Evolutionary conservation across 64 coral and sea anemone genomes (phyloP).

Genomic region (Montipora efflorescens): DNA sequence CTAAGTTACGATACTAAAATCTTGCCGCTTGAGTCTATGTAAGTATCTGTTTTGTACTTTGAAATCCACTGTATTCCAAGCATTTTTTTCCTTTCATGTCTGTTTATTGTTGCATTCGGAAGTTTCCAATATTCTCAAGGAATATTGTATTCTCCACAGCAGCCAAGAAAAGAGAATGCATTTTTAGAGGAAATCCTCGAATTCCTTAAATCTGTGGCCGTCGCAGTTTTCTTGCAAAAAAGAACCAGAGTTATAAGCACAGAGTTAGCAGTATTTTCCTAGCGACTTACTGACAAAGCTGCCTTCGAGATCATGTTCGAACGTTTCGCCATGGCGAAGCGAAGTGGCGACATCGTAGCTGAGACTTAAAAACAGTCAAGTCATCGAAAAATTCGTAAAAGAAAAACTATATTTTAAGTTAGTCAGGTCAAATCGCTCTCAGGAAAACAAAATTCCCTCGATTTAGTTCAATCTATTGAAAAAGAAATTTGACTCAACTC

Average conservation of each 20-base stretch:
- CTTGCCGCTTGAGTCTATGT: background rate
- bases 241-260: background rate
- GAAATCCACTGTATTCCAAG: background rate
- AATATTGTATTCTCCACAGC: conserved; percentile 44
- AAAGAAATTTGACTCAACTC: background rate
- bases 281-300: background rate
- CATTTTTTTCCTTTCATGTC: conserved; percentile 18
- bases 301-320: background rate
- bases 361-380: background rate
- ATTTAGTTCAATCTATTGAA: background rate
- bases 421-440: too few species aligned
- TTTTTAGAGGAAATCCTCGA: background rate
- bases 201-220: background rate
- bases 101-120: background rate
- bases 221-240: background rate
- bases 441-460: too few species aligned
- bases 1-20: background rate
- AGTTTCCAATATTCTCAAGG: conserved; percentile 30
- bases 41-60: background rate
- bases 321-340: background rate
- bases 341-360: background rate
- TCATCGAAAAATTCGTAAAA: too few species aligned
- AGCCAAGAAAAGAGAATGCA: background rate
- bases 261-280: background rate
- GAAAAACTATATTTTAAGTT: too few species aligned